Evolutionary conservation across 2,797 vertebrate species (phyloP).

Genomic region (Diplodus sargus): DNA sequence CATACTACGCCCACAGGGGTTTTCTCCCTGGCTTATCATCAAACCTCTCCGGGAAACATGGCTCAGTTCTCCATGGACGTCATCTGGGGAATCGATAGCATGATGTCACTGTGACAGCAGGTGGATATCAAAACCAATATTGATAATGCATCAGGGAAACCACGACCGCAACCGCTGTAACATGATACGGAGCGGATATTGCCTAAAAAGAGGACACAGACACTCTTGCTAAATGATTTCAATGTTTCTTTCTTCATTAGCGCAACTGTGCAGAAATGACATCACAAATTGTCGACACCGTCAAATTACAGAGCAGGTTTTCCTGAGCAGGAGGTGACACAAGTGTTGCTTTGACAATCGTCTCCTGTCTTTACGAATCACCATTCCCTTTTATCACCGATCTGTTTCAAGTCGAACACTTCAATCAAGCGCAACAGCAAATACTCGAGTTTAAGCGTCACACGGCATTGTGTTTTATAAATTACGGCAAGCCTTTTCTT

Average conservation of each 20-base stretch:
- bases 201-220: background rate
- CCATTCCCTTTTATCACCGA: slow-evolving; percentile 36
- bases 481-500: slow-evolving; percentile 44
- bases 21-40: slow-evolving; percentile 54
- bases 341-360: slow-evolving; percentile 37
- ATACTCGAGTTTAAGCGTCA: slow-evolving; percentile 6
- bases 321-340: slow-evolving; percentile 12
- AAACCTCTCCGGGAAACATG: slow-evolving; percentile 73
- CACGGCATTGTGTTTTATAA: slow-evolving; percentile 38
- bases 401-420: slow-evolving; percentile 12
- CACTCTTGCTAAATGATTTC: background rate
- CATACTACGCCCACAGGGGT: slow-evolving; percentile 46
- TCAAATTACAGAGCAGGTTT: background rate
- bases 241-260: background rate
- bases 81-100: slow-evolving; percentile 68
- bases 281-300: background rate
- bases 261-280: background rate
- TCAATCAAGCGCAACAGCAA: background rate
- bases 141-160: slow-evolving; percentile 54
- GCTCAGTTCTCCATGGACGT: slow-evolving; percentile 58
- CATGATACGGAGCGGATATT: slow-evolving; percentile 36
- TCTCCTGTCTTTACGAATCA: slow-evolving; percentile 34
- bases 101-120: slow-evolving; percentile 72
- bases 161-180: slow-evolving; percentile 35
- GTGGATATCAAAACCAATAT: slow-evolving; percentile 59